These are phyloP conservation scores for Cuculus canorus DNA, from an alignment of 2,797 vertebrate species.

Conservation along the genomic window DNA sequence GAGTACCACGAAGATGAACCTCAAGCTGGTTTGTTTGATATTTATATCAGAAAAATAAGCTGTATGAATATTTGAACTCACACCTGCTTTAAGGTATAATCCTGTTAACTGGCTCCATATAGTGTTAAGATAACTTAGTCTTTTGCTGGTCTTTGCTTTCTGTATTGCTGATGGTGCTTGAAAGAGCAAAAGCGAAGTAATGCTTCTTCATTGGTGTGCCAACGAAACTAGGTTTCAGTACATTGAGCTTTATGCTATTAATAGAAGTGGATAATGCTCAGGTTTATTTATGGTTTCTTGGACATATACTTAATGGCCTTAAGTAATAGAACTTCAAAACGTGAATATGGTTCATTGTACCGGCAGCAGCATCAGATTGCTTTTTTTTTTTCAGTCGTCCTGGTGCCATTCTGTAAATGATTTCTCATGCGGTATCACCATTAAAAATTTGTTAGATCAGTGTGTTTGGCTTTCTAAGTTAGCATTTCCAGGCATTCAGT, in stretches of 20 bases:
- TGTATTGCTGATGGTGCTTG: conserved; percentile 7
- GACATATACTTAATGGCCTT: conserved; percentile 33
- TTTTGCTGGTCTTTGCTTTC: conserved; percentile 15
- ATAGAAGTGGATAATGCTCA: conserved; percentile 46
- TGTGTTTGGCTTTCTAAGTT: not conserved
- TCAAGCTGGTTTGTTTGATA: not conserved
- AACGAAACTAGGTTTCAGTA: conserved; percentile 44
- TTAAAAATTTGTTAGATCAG: not conserved
- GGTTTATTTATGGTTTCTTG: conserved; percentile 61
- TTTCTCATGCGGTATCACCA: not conserved
- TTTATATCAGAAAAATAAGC: not conserved
- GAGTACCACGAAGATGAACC: not conserved
- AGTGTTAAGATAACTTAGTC: not conserved
- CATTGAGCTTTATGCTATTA: conserved; percentile 10
- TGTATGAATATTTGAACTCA: not conserved
- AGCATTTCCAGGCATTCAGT: not conserved
- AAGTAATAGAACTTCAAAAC: conserved; percentile 15
- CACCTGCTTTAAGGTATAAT: not conserved
- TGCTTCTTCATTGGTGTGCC: not conserved
- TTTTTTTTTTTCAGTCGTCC: not conserved
- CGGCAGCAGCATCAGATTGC: not conserved
- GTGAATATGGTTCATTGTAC: not conserved
- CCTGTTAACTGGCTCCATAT: not conserved
- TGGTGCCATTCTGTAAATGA: not conserved
- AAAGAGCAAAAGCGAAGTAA: conserved; percentile 21